Evolutionary conservation across 2,797 vertebrate genomes (phyloP).

Genomic region (Zalophus californianus): DNA sequence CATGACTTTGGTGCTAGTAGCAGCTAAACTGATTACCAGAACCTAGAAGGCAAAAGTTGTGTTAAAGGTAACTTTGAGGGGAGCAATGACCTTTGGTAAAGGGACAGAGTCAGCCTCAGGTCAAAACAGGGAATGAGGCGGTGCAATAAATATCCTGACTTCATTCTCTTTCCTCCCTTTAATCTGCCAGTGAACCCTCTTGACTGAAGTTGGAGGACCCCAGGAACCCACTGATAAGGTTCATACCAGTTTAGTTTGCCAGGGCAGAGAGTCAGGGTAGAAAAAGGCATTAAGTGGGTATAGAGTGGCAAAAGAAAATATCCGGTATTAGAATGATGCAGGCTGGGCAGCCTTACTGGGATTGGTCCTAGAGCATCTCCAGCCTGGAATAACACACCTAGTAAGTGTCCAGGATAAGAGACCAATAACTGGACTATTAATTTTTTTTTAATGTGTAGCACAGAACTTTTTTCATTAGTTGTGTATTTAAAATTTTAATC

Average conservation of each 20-base stretch:
- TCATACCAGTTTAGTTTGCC: background rate
- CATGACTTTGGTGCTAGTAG: background rate
- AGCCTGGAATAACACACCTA: background rate
- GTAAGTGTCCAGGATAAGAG: background rate
- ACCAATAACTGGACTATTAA: background rate
- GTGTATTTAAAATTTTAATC: constrained; percentile 16
- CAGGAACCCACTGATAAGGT: background rate
- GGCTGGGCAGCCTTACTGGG: background rate
- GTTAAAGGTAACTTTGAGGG: background rate
- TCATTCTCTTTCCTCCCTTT: background rate
- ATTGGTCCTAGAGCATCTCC: background rate
- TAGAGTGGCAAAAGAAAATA: background rate
- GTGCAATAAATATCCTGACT: background rate
- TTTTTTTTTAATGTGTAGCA: background rate
- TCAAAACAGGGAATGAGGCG: background rate
- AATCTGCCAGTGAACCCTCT: background rate
- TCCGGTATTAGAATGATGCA: background rate
- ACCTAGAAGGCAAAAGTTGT: background rate
- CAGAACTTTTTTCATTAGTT: background rate
- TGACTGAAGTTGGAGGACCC: background rate
- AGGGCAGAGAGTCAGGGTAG: background rate
- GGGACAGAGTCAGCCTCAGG: background rate
- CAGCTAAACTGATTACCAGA: background rate
- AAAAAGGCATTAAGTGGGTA: background rate
- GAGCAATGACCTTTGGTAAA: background rate